Evolutionary conservation across 2,888 invertebrate genomes (phyloP), one percentile per base, ranked within the genome.

Genomic region (Hirtodrosophila duncani): DNA sequence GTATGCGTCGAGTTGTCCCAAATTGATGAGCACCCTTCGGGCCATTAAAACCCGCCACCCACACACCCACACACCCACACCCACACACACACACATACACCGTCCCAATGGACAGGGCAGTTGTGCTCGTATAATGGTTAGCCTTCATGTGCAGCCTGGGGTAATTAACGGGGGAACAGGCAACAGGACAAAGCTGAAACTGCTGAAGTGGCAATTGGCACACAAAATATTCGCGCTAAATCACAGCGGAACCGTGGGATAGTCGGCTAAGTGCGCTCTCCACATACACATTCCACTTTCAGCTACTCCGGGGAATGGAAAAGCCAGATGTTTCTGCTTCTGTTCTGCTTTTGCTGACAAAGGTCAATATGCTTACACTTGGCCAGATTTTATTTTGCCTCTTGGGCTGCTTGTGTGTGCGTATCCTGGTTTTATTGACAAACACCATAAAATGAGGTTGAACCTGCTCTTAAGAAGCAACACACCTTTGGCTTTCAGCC

Each of bases 331-430:
- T 8, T 5, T 30, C 29, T 11, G 7, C 10, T 36, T 24, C 16
- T 38, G 45, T 37, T 72, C 16, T 20, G 14, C 37, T 33, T 27
- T 36, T 33, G 29, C 55, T 69, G 77, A 72, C 60, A 61, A 72
- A 79, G 75, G 75, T 79, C 75, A 75, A 75, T 69, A 77, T 65
- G 77, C 63, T 67, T 67, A 69, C 79, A 79, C 77, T 75, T 75
- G 61, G 72, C 69, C 79, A 65, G 80, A 65, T 79, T 79, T 71
- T 67, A 69, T 72, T 68, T 48, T 50, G 58, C 67, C 48, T 50
- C 38, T 68, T 26, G n/a, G 39, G 56, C 44, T 33, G 16, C 10
- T 31, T 53, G 52, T 31, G 33, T 23, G 23, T 39, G 34, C 31
- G 33, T 57, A 33, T 50, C 38, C 39, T 33, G 42, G 36, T 74